These are phyloP conservation scores for Silurus meridionalis DNA, from an alignment of 2,113 vertebrate genomes.

Conservation along the genomic window DNA sequence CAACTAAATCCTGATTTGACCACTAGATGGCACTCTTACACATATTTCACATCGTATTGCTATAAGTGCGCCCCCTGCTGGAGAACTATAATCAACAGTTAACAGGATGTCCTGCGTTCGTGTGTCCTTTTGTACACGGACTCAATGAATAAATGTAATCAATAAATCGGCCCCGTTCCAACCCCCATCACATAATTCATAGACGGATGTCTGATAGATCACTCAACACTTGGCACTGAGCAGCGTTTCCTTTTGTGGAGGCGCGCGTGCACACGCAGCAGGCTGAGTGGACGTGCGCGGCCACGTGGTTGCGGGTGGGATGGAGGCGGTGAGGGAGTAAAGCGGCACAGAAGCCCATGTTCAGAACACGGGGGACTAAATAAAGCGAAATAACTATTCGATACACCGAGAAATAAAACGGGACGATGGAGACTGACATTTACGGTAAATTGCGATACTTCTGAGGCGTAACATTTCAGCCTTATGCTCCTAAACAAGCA, in stretches of 20 bases:
- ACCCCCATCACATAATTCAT: not conserved
- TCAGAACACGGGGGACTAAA: slow-evolving; percentile 11
- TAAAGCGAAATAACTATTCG: not conserved
- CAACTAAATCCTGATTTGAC: no score
- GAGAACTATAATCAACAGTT: not conserved
- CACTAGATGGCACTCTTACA: not conserved
- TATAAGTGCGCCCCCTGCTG: not conserved
- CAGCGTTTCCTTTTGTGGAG: not conserved
- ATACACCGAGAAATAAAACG: not conserved
- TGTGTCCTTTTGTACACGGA: no score
- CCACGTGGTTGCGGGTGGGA: slow-evolving; percentile 33
- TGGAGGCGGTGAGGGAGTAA: not conserved
- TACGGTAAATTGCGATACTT: slow-evolving; percentile 40
- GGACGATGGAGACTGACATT: slow-evolving; percentile 51
- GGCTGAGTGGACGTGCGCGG: slow-evolving; percentile 26
- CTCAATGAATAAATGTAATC: no score
- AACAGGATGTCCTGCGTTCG: not conserved
- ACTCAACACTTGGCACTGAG: not conserved
- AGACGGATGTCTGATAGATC: no score
- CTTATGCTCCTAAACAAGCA: not conserved
- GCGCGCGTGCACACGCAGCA: not conserved
- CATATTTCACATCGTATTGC: not conserved
- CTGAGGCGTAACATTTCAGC: not conserved
- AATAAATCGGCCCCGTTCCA: not conserved
- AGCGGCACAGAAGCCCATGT: slow-evolving; percentile 12